These are phyloP conservation scores for Watsonalla cultraria DNA, from an alignment of 2,888 invertebrate species.

Conservation along the genomic window DNA sequence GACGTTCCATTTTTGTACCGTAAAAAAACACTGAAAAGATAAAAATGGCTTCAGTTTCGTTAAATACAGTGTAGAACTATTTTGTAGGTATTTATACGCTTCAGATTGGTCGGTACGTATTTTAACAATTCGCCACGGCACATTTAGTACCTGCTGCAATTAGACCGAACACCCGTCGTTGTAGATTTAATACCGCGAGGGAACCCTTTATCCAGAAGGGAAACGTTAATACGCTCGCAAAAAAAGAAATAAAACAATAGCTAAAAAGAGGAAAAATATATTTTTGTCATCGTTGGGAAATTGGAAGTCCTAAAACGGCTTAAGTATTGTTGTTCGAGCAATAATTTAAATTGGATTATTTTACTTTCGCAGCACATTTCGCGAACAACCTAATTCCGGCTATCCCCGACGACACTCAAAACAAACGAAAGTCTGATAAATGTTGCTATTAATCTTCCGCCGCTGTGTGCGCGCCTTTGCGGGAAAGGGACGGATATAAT, in stretches of 20 bases:
- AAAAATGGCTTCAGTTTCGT: too few species aligned
- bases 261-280: not conserved
- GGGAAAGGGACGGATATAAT: slow-evolving; percentile 41
- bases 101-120: not conserved
- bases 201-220: not conserved
- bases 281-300: not conserved
- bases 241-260: not conserved
- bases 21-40: too few species aligned
- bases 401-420: slow-evolving; percentile 65
- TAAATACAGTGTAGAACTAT: too few species aligned
- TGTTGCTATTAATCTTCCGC: slow-evolving; percentile 62
- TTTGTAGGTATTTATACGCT: too few species aligned
- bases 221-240: not conserved
- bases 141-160: not conserved
- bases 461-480: slow-evolving; percentile 41
- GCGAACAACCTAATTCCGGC: slow-evolving; percentile 63
- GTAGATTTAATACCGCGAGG: not conserved
- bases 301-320: slow-evolving; percentile 3
- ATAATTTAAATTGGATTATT: slow-evolving; percentile 64
- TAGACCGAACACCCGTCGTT: not conserved
- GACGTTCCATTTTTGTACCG: too few species aligned
- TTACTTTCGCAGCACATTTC: slow-evolving; percentile 52
- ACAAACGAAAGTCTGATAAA: slow-evolving; percentile 72
- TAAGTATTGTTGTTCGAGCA: slow-evolving; percentile 23
- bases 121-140: not conserved